phyloP scores from a whole-genome alignment of 2,113 vertebrate species.

The Antechinus stuartii region DNA sequence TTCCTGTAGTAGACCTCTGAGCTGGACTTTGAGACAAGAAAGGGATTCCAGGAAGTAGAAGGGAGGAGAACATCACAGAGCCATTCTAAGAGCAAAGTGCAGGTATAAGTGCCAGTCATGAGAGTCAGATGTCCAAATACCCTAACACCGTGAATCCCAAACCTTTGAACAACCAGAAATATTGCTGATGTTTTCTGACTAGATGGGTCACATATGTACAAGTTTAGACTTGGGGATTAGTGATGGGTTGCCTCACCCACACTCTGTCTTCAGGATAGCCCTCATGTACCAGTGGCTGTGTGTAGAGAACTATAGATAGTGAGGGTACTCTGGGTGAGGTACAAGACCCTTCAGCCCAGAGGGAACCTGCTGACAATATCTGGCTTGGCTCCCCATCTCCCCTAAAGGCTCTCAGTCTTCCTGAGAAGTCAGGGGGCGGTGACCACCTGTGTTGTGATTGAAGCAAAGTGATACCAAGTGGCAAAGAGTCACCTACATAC shows the following conservation, averaged over 20 bases:
- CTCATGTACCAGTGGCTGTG: background rate
- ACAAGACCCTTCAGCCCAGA: too few relatives aligned
- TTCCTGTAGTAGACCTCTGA: background rate
- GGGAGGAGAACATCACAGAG: background rate
- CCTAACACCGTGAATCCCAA: background rate
- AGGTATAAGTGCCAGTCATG: background rate
- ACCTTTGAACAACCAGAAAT: background rate
- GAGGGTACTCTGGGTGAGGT: too few relatives aligned
- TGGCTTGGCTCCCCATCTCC: too few relatives aligned
- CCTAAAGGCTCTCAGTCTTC: too few relatives aligned
- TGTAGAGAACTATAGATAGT: too few relatives aligned
- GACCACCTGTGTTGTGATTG: too few relatives aligned
- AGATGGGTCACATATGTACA: background rate
- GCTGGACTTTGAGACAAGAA: background rate
- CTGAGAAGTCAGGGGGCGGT: too few relatives aligned
- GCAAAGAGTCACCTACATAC: too few relatives aligned
- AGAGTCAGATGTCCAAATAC: background rate
- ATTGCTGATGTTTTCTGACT: background rate
- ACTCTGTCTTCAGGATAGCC: background rate
- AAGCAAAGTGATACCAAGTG: too few relatives aligned
- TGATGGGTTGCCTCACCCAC: background rate
- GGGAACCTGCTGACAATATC: too few relatives aligned
- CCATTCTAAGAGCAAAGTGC: background rate
- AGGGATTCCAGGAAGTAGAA: background rate
- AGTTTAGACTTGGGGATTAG: background rate